Percentiles rank a stretch among this genome's conserved stretches.
These are phyloP conservation scores for Garra rufa DNA, from an alignment of 2,113 vertebrate species.

Conservation along the genomic window DNA sequence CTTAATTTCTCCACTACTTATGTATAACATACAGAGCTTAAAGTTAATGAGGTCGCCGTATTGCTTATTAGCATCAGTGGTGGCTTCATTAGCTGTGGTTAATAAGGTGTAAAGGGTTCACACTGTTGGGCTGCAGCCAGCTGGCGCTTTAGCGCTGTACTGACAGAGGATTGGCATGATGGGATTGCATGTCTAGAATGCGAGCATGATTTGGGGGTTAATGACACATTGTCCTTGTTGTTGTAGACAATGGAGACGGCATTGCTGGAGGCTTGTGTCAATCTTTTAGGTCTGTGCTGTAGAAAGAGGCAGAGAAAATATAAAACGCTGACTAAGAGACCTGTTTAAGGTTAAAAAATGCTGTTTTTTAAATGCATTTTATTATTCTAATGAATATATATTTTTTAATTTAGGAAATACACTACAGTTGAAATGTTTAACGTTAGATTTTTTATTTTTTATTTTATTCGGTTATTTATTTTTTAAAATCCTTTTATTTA, in stretches of 20 bases:
- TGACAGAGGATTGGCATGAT: constrained; percentile 48
- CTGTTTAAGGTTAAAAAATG: neutral
- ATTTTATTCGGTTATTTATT: too few species aligned
- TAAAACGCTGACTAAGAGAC: neutral
- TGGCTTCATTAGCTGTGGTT: constrained; percentile 52
- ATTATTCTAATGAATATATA: too few species aligned
- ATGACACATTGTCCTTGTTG: constrained; percentile 42
- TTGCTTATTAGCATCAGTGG: constrained; percentile 41
- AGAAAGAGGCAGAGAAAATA: neutral
- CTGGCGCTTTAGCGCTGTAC: constrained; percentile 30
- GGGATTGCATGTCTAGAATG: constrained; percentile 36
- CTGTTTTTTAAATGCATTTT: too few species aligned
- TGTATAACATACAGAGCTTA: constrained; percentile 19
- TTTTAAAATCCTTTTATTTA: too few species aligned
- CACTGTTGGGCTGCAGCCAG: constrained; percentile 47
- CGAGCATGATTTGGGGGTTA: constrained; percentile 23
- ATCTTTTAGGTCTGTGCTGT: neutral
- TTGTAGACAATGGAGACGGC: neutral
- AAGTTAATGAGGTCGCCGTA: constrained; percentile 49
- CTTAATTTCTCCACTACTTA: constrained; percentile 12
- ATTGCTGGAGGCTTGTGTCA: neutral
- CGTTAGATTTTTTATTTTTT: neutral
- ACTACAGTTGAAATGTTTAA: neutral
- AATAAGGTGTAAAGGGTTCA: constrained; percentile 52
- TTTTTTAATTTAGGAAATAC: neutral